These are phyloP conservation scores for Ranitomeya variabilis DNA, from an alignment of 2,113 vertebrate species.

Conservation along the genomic window DNA sequence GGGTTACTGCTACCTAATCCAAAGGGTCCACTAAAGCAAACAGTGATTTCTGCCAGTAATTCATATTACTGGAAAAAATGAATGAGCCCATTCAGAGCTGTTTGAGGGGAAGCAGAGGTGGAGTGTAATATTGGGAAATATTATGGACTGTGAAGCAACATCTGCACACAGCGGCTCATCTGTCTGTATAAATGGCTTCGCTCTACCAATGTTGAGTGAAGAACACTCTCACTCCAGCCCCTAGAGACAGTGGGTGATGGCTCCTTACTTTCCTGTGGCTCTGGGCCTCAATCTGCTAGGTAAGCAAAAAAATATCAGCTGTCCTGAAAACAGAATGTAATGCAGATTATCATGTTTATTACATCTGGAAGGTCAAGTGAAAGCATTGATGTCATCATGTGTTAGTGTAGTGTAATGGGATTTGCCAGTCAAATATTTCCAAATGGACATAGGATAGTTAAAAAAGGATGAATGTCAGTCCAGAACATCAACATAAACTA, in stretches of 20 bases:
- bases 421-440: not conserved
- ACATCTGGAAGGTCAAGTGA: not conserved
- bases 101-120: conserved; percentile 15
- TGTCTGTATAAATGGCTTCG: conserved; percentile 2
- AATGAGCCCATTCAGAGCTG: conserved; percentile 18
- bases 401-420: not conserved
- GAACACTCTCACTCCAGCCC: conserved; percentile 7
- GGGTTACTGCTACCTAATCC: not conserved
- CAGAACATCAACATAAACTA: not conserved
- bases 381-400: not conserved
- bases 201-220: not conserved
- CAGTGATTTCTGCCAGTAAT: not conserved
- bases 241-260: conserved; percentile 21
- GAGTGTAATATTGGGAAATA: conserved; percentile 38
- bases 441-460: not conserved
- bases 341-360: not conserved
- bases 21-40: not conserved
- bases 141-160: conserved; percentile 8
- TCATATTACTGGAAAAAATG: conserved; percentile 11
- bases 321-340: not conserved
- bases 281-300: conserved; percentile 3
- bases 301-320: not conserved
- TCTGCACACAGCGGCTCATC: conserved; percentile 4
- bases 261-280: conserved; percentile 6
- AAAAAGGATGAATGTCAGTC: not conserved